These are phyloP conservation scores for Polyploca ridens DNA, from an alignment of 2,888 invertebrate species.

Conservation along the genomic window DNA sequence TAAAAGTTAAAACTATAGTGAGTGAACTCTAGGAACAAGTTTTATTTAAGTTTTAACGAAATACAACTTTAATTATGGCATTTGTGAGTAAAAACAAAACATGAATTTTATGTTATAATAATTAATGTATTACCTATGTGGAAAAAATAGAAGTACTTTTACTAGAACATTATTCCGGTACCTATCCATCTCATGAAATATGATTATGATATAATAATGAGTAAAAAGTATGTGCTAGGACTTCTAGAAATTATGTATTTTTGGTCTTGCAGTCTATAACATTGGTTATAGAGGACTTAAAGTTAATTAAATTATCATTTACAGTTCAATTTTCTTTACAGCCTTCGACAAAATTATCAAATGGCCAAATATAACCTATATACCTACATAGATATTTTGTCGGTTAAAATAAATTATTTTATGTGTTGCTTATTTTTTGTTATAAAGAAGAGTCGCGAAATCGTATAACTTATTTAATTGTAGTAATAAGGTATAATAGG, in stretches of 20 bases:
- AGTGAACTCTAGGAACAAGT: background rate
- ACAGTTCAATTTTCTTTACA: slow-evolving; percentile 13
- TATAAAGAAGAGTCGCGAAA: background rate
- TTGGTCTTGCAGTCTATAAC: background rate
- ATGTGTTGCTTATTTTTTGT: background rate
- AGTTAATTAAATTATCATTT: slow-evolving; percentile 14
- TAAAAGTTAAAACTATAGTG: background rate
- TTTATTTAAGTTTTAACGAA: background rate
- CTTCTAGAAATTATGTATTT: background rate
- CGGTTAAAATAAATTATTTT: background rate
- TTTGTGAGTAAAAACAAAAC: slow-evolving; percentile 53
- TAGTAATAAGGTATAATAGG: background rate
- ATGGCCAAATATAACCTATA: background rate
- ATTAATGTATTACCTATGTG: background rate
- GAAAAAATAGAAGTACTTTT: background rate
- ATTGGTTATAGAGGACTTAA: background rate
- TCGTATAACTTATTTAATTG: background rate
- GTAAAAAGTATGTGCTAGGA: background rate
- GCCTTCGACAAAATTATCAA: slow-evolving; percentile 6
- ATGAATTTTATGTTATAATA: background rate
- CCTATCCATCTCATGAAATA: background rate
- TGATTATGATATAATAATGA: background rate
- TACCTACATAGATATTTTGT: background rate
- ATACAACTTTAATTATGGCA: slow-evolving; percentile 45
- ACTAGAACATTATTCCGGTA: background rate